These are phyloP conservation scores for Cromileptes altivelis DNA, from an alignment of 2,113 vertebrate genomes.

Conservation along the genomic window DNA sequence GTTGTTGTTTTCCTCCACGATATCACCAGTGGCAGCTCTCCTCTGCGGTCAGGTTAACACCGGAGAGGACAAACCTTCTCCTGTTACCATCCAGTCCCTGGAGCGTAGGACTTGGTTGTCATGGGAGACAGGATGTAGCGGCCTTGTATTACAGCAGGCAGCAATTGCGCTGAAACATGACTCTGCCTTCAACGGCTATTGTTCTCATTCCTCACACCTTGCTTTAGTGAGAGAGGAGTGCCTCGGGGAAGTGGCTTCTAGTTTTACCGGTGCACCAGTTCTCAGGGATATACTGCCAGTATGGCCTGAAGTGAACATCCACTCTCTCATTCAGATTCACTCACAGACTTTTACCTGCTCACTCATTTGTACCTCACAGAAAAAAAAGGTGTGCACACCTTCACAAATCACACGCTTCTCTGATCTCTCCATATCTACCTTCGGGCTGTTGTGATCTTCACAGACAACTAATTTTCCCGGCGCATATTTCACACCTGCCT, in stretches of 20 bases:
- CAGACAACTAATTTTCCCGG: conserved; percentile 49
- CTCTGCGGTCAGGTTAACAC: conserved; percentile 39
- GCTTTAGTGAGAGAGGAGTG: conserved; percentile 37
- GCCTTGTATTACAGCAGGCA: conserved; percentile 56
- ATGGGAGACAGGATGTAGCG: conserved; percentile 60
- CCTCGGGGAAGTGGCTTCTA: conserved; percentile 34
- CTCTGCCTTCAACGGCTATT: conserved; percentile 55
- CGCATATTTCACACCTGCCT: conserved; percentile 52
- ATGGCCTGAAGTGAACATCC: conserved; percentile 30
- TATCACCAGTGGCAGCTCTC: neutral
- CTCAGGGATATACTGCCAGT: conserved; percentile 45
- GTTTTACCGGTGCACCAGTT: conserved; percentile 51
- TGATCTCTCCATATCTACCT: conserved; percentile 38
- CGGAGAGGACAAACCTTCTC: conserved; percentile 17
- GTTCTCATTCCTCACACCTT: conserved; percentile 62
- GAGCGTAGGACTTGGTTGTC: conserved; percentile 53
- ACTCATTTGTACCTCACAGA: neutral
- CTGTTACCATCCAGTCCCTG: conserved; percentile 1
- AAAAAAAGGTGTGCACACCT: neutral
- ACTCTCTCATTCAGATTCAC: conserved; percentile 21
- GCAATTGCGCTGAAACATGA: conserved; percentile 60
- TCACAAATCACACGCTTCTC: conserved; percentile 45
- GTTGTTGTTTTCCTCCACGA: conserved; percentile 8
- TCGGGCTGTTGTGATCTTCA: conserved; percentile 38
- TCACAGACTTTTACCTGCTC: conserved; percentile 21